Conservation (phyloP, 2,797 vertebrate genomes). For the Anabas testudineus region DNA sequence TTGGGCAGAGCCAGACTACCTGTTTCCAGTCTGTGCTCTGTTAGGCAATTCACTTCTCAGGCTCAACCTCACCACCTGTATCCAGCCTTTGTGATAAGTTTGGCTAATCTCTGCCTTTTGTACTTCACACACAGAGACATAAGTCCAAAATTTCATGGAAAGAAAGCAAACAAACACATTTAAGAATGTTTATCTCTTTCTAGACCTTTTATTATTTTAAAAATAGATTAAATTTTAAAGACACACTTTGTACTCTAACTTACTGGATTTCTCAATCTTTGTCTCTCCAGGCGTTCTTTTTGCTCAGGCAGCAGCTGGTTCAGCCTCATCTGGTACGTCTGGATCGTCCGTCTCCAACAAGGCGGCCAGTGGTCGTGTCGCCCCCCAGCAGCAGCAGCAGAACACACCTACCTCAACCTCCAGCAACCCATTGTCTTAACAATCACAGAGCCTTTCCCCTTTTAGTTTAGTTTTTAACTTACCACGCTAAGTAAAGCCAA, state of each 20-base stretch:
- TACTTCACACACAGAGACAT: too few species aligned
- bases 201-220: background rate
- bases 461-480: conserved; percentile 36
- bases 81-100: too few species aligned
- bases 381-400: conserved; percentile 75
- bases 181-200: background rate
- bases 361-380: conserved; percentile 64
- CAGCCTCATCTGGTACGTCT: conserved; percentile 81
- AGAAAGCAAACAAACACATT: background rate
- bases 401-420: conserved; percentile 92
- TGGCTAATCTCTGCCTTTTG: too few species aligned
- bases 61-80: background rate
- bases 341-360: conserved; percentile 82
- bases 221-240: background rate
- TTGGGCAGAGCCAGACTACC: too few species aligned
- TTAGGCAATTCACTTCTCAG: background rate
- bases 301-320: conserved; percentile 89
- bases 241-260: background rate
- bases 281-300: conserved; percentile 90
- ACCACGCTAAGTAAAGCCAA: conserved; percentile 85
- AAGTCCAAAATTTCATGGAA: background rate
- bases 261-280: conserved; percentile 14
- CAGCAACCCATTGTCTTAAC: conserved; percentile 92
- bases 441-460: conserved; percentile 49
- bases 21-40: background rate